Base-by-base conservation (phyloP, 2,113 vertebrate species). In the Stercorarius parasiticus region DNA sequence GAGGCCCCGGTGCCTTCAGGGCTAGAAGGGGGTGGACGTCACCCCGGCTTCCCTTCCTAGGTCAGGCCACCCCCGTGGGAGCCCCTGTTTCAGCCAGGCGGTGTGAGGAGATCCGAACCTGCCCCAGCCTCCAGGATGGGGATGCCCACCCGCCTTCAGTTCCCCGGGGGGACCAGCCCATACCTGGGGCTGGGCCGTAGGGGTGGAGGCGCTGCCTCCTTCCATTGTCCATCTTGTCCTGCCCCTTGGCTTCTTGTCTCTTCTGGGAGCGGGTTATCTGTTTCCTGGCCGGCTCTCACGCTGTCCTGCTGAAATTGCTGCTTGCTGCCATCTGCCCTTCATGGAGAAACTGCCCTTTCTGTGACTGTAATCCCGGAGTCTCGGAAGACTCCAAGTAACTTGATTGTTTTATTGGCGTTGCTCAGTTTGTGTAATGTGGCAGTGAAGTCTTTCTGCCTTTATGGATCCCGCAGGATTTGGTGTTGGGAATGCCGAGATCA, bases 271-370 rank as follows among this genome's bases (percentile, higher is more conserved):
- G 18, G 16, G 21, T 26, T 43, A 20, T 4, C 18, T 5, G 27
- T 47, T 42, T 59, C 18, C 15, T 0, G 1, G 12, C 18, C 71
- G 50, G 11, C 21, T 55, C 16, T 80, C 20, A 2, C 3, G 0
- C 38, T 22, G 27, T 45, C 11, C n/a, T 17, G 50, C 5, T 40
- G 27, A 36, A 58, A 8, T 6, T 32, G 18, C 5, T 43, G n/a
- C 58, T 53, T 3, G 30, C 61, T 61, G n/a, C 25, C 7, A 3
- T n/a, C 49, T 29, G 34, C 30, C 16, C 32, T 30, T 27, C 8
- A 1, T 4, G 7, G n/a, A 40, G 36, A 65, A 82, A 19, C 26
- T 0, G 2, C 30, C 16, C 3, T 58, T 38, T 6, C 59, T 0
- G 0, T 27, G 25, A 2, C 36, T 7, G 5, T 30, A 45, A 32